phyloP scores from a whole-genome alignment of 2,797 vertebrate species.

The Setipinna tenuifilis region DNA sequence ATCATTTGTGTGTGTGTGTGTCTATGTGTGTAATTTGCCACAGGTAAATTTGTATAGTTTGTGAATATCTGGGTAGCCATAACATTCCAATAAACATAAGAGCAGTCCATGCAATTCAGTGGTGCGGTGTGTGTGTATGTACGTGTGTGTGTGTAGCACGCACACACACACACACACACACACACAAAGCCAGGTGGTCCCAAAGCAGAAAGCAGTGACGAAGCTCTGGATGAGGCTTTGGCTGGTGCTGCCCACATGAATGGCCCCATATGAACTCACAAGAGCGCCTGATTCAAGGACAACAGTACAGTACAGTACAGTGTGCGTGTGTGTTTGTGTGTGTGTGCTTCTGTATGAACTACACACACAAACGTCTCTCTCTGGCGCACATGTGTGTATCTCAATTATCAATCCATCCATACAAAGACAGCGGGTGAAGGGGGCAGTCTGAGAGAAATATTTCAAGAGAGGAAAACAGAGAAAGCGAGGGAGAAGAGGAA shows the following conservation, averaged over 20 bases:
- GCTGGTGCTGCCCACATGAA: background rate
- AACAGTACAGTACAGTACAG: too few relatives aligned
- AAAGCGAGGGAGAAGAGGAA: background rate
- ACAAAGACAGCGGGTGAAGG: too few relatives aligned
- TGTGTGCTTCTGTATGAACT: background rate
- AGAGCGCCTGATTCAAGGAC: background rate
- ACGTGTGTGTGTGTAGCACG: background rate
- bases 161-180: too few relatives aligned
- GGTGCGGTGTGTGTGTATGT: background rate
- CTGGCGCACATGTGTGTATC: too few relatives aligned
- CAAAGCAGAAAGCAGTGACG: background rate
- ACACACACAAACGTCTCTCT: background rate
- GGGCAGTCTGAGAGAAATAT: too few relatives aligned
- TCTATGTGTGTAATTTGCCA: background rate
- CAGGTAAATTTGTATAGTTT: background rate
- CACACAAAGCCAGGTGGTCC: conserved; percentile 1
- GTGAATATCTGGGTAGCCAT: background rate
- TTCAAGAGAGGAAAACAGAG: background rate
- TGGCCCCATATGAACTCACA: background rate
- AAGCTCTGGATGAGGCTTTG: background rate
- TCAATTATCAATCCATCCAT: too few relatives aligned
- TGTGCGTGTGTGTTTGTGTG: background rate
- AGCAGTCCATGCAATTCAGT: background rate
- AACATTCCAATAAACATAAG: background rate
- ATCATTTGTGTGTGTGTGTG: background rate